Evolutionary conservation across 2,888 invertebrate genomes (phyloP), one percentile per base, ranked within the genome.

Genomic region (Ochropleura leucogaster): DNA sequence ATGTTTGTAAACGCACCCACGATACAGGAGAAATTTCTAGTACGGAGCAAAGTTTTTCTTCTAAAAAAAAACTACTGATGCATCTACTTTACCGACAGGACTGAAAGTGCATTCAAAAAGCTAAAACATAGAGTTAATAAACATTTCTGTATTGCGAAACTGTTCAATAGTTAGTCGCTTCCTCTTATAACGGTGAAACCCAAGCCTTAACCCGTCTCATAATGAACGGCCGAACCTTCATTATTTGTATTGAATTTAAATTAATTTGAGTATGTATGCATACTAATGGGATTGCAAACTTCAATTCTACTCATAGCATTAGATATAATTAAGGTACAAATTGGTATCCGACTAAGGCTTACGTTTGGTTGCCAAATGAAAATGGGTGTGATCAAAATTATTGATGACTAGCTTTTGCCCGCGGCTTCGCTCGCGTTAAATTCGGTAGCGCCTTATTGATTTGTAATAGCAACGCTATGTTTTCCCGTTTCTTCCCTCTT

Each of bases 241-340:
- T 57, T 65, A 64, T 70, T 72, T 70, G 62, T 72, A 51, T 72
- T 67, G 59, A 60, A 72, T 70, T 9, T 62, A 69, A 79, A 79
- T 66, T 51, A 51, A 66, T 46, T 70, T 71, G n/a, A 44, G 10
- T 53, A 30, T 3, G 47, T 47, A 18, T 65, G 40, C 44, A n/a
- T 80, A 55, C 49, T 65, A 63, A 79, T 78, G 60, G n/a, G 12
- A 55, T 51, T 44, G 46, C 60, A 66, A 60, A 60, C 46, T 57
- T 51, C 7, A 51, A 77, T 40, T 81, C 20, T 40, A 12, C 46
- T 3, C 12, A 59, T 53, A 59, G 14, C 51, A 47, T 81, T 30
- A 16, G 20, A 20, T 40, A 65, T 77, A 64, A 75, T 75, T 77
- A 77, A 65, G 30, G 9, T 53, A 62, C 6, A 49, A 74, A 57